These are phyloP conservation scores for human (Homo sapiens) DNA, from an alignment of 2,113 vertebrate species.

Conservation along the genomic window GRCh38 chr5:89821001-89821500, in stretches of 20 bases:
- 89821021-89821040: neutral
- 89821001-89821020: neutral
- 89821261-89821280: neutral
- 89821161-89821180: neutral
- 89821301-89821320: neutral
- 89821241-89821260: neutral
- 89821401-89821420: no score
- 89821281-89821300: neutral
- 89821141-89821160: neutral
- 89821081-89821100: neutral
- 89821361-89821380: no score
- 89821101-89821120: neutral
- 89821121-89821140: neutral
- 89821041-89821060: neutral
- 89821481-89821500: no score
- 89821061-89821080: neutral
- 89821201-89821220: neutral
- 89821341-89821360: no score
- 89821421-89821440: no score
- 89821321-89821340: no score
- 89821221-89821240: neutral
- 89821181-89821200: neutral
- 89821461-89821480: no score
- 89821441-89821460: no score
- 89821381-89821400: no score